Base-by-base conservation (phyloP, 1,140 invertebrate genomes). In the Diprion similis region DNA sequence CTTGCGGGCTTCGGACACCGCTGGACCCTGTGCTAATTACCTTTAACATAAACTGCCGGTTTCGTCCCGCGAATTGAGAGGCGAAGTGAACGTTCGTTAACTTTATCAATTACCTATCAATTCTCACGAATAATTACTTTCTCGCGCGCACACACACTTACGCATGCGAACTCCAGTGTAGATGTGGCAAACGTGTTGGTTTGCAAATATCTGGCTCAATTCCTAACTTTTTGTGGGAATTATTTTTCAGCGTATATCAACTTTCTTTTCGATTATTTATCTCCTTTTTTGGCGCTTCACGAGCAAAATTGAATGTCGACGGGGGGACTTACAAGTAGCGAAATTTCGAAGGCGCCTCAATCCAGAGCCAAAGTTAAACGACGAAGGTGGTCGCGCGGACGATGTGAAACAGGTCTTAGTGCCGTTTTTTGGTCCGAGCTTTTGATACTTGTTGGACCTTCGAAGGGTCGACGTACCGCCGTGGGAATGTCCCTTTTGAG, bases 401-500 rank as follows among this genome's bases (percentile, higher is more conserved):
- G 51, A 15, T 59, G 51, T 59, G 51, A 59, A 59, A 59, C 51
- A 59, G 51, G 51, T 59, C 51, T 59, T 4, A 13, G 51, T 59
- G 51, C 51, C 51, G 51, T 59, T 59, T 59, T 59, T 59, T 59
- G 9, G 51, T 9, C 11, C 51, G n/a, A 59, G 51, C 6, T 59
- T 59, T 59, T 59, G 51, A 59, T 59, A 59, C 51, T 59, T 17
- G 51, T 59, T 9, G 11, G 51, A 15, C 51, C 11, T 59, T 59
- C 51, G 51, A 59, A 59, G 51, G 51, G 51, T 59, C 51, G 51
- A 59, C n/a, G 51, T 59, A 59, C 51, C 51, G n/a, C 11, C 51
- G 51, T 59, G 51, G 51, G 51, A 59, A 59, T 59, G 51, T 59
- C 51, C 51, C 51, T 59, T 59, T 59, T 59, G 51, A 59, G 51